Conservation (phyloP, 53 echinoderm and acorn worm species). For the Luidia sarsii region DNA sequence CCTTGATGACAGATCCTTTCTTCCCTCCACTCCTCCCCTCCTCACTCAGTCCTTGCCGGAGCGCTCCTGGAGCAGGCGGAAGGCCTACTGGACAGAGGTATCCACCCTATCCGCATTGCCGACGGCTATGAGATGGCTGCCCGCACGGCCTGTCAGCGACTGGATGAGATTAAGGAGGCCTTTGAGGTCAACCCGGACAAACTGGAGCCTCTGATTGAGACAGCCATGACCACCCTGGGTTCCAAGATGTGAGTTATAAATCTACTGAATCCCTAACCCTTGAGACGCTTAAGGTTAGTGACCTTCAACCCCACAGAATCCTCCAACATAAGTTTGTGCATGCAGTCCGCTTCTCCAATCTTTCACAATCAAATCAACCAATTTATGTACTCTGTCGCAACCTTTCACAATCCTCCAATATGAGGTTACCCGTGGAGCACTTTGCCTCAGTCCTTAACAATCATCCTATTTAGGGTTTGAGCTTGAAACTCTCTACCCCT, state of each 20-base stretch:
- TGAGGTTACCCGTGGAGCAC: too few relatives aligned
- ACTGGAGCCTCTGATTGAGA: slow-evolving; percentile 88
- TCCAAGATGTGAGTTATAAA: slow-evolving; percentile 98
- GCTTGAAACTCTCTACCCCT: too few relatives aligned
- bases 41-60: slow-evolving; percentile 95
- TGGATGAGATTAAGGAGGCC: slow-evolving; percentile 87
- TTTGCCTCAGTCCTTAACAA: too few relatives aligned
- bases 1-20: background rate
- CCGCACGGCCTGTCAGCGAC: slow-evolving; percentile 78
- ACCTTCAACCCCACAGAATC: too few relatives aligned
- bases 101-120: slow-evolving; percentile 95
- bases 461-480: too few relatives aligned
- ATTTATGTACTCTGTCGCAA: too few relatives aligned
- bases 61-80: slow-evolving; percentile 95
- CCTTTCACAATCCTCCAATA: too few relatives aligned
- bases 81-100: slow-evolving; percentile 87
- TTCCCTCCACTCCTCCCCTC: background rate
- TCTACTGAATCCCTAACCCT: too few relatives aligned
- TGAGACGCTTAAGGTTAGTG: too few relatives aligned
- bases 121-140: slow-evolving; percentile 97
- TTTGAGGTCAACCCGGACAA: slow-evolving; percentile 83
- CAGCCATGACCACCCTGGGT: slow-evolving; percentile 96
- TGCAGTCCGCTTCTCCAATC: too few relatives aligned
- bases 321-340: too few relatives aligned
- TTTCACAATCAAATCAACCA: too few relatives aligned